phyloP scores from a whole-genome alignment of 2,797 vertebrate genomes.

The Potorous gilbertii region DNA sequence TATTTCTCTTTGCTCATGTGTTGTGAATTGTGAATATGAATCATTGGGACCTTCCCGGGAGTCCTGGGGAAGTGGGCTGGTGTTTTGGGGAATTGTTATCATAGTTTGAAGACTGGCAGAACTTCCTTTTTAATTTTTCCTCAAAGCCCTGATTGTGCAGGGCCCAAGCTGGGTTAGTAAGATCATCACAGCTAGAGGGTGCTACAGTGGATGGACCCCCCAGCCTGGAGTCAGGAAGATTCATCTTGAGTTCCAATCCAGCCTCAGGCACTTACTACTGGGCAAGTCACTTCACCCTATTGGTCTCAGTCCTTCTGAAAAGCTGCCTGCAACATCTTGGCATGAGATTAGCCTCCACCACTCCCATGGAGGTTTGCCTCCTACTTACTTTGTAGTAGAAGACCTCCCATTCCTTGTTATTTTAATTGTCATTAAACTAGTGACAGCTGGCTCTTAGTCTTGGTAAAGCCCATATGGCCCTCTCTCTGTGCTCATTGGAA shows the following conservation, averaged over 20 bases:
- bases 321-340: neutral
- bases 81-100: neutral
- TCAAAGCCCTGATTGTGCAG: neutral
- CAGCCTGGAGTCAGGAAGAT: neutral
- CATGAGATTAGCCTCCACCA: too few relatives aligned
- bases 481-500: neutral
- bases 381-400: too few relatives aligned
- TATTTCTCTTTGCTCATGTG: neutral
- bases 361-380: too few relatives aligned
- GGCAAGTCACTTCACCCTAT: neutral
- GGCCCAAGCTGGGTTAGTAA: too few relatives aligned
- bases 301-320: neutral
- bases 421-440: neutral
- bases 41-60: neutral
- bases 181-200: neutral
- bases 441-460: neutral
- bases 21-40: neutral
- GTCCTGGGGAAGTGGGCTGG: neutral
- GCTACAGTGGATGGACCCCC: neutral
- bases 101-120: too few relatives aligned
- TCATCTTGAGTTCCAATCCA: neutral
- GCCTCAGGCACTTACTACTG: neutral
- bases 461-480: neutral
- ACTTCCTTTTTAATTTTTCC: neutral
- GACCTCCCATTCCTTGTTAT: neutral